Evolutionary conservation across 2,888 invertebrate species (phyloP).

Genomic region (Argyresthia albistria): DNA sequence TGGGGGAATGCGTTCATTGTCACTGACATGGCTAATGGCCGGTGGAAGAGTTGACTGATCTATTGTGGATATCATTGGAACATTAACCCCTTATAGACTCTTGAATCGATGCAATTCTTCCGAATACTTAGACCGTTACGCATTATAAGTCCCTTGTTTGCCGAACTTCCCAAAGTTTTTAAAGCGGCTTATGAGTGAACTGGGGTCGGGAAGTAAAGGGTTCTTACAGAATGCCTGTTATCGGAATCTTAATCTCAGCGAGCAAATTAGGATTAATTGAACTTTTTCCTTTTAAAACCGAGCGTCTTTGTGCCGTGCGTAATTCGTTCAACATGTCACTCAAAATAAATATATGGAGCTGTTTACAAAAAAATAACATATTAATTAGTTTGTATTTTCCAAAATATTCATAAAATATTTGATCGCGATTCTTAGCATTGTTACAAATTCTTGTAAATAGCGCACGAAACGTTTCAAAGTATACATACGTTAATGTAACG

Average conservation of each 20-base stretch:
- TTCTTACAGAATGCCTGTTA: constrained; percentile 57
- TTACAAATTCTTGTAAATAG: no score
- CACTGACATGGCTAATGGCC: constrained; percentile 35
- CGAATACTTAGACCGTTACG: constrained; percentile 53
- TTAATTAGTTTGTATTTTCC: no score
- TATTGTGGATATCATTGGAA: constrained; percentile 22
- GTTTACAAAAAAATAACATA: constrained; percentile 10
- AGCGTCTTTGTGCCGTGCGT: constrained; percentile 56
- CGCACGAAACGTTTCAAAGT: no score
- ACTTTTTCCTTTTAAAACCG: constrained; percentile 55
- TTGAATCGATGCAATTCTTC: constrained; percentile 39
- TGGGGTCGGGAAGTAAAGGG: constrained; percentile 58
- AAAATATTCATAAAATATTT: no score
- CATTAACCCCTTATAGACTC: constrained; percentile 3
- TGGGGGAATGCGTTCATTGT: constrained; percentile 37
- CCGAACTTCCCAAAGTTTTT: constrained; percentile 51
- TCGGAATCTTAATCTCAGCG: constrained; percentile 62
- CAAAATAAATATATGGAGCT: constrained; percentile 34
- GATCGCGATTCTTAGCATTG: no score
- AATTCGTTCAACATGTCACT: constrained; percentile 54
- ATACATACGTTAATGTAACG: no score
- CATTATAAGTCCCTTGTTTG: constrained; percentile 64
- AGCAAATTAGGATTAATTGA: constrained; percentile 71
- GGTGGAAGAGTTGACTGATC: constrained; percentile 34
- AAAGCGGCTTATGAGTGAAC: constrained; percentile 62